Base-by-base conservation (phyloP, 2,113 vertebrate species). In the Argyrosomus japonicus region DNA sequence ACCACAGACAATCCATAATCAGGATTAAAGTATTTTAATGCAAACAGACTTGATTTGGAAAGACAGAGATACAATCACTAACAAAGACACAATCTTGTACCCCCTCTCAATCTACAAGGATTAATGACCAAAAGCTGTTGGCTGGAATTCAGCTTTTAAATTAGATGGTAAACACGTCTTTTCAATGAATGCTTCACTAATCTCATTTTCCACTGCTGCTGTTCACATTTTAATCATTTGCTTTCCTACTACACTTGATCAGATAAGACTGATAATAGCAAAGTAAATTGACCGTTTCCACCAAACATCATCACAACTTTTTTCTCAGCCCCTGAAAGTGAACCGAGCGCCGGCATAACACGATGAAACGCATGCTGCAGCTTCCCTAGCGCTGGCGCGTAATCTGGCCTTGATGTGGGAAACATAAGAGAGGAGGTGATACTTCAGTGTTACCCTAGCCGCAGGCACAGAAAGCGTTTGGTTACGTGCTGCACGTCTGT, bases 71-170 rank as follows among this genome's bases (percentile, higher is more conserved):
- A 40, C 36, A 40, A 40, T 8, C 36, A 40, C 36, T 40, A 81
- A 73, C 25, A 68, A 72, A 69, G n/a, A 23, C 32, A 11, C 60
- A 48, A 19, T 29, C 51, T 81, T 23, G 23, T 61, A 71, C 69
- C 84, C 21, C 18, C 23, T 73, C 77, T 74, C 51, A 69, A 29
- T 86, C 81, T 87, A 25, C 29, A 9, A 68, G 77, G 81, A 90
- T 87, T 87, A 78, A 92, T 91, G 81, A 79, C 64, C 53, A 29
- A 63, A 85, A 65, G 68, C 83, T 65, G 43, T 18, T 91, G 83
- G 83, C 79, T 79, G 12, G 5, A 80, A 23, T 75, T 85, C 84
- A 90, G 27, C 68, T 72, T 78, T 79, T 81, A 88, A 89, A 88
- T 91, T 76, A 53, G 83, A 87, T 64, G 29, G 68, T 61, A 75